Percentiles rank a stretch among this genome's conserved stretches.
Conservation (phyloP, 2,888 invertebrate species). For the Pterostichus madidus region DNA sequence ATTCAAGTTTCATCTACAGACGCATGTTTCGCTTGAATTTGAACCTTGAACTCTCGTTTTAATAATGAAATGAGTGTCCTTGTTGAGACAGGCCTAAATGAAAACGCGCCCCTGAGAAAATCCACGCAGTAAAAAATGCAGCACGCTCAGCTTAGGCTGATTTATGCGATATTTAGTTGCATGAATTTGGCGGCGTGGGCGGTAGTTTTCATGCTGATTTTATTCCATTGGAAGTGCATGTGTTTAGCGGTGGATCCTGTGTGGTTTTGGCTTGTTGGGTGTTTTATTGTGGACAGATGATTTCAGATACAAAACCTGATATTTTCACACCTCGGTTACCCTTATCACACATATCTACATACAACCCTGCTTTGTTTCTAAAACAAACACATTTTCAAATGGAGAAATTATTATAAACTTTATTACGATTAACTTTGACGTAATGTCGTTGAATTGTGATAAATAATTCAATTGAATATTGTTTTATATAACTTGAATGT, state of each 20-base stretch:
- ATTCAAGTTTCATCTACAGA: too few relatives aligned
- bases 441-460: too few relatives aligned
- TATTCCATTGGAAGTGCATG: constrained; percentile 22
- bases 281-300: constrained; percentile 11
- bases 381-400: too few relatives aligned
- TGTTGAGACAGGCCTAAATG: background rate
- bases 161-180: constrained; percentile 17
- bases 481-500: too few relatives aligned
- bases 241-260: constrained; percentile 29
- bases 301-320: constrained; percentile 28
- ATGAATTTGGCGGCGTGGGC: background rate
- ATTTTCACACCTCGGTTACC: constrained; percentile 26
- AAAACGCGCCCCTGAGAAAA: background rate
- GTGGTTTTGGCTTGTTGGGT: constrained; percentile 7
- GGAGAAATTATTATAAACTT: too few relatives aligned
- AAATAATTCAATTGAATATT: too few relatives aligned
- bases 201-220: constrained; percentile 21
- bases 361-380: too few relatives aligned
- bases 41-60: too few relatives aligned
- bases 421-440: too few relatives aligned
- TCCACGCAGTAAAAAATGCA: background rate
- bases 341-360: background rate
- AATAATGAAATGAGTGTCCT: too few relatives aligned
- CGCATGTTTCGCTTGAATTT: too few relatives aligned
- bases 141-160: background rate